Evolutionary conservation across 2,888 invertebrate genomes (phyloP).

Genomic region (Eudemis profundana): DNA sequence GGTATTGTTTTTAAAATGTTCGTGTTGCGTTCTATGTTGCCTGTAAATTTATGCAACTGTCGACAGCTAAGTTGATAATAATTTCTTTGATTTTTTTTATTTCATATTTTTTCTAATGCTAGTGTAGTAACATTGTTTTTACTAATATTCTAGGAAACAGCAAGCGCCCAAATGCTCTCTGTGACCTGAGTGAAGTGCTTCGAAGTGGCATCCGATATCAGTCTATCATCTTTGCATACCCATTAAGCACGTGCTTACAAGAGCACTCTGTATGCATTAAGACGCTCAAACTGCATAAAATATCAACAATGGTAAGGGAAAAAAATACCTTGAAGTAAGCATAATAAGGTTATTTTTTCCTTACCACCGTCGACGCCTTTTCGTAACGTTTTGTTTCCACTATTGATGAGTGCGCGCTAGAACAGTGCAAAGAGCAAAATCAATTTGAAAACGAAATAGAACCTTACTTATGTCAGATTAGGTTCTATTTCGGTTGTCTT

Average conservation of each 20-base stretch:
- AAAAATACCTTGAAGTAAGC: not conserved
- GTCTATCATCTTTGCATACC: conserved; percentile 21
- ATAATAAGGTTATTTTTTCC: not conserved
- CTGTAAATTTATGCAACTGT: not conserved
- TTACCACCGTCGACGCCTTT: not conserved
- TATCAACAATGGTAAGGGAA: not conserved
- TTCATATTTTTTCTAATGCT: conserved; percentile 14
- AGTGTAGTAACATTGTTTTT: conserved; percentile 53
- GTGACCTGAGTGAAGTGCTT: conserved; percentile 72
- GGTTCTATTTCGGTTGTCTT: conserved; percentile 5
- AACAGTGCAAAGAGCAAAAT: not conserved
- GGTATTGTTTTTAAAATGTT: conserved; percentile 9
- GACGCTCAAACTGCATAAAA: conserved; percentile 2
- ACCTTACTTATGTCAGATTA: not conserved
- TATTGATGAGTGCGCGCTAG: not conserved
- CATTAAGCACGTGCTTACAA: conserved; percentile 29
- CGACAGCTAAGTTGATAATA: conserved; percentile 4
- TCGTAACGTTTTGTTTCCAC: not conserved
- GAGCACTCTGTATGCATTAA: conserved; percentile 25
- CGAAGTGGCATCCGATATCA: conserved; percentile 59
- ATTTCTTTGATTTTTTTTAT: not conserved
- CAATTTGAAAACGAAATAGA: not conserved
- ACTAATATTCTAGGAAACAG: conserved; percentile 79
- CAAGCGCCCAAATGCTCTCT: conserved; percentile 78
- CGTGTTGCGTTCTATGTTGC: conserved; percentile 1